Percentiles rank a stretch among this genome's conserved stretches.
Conservation (phyloP, 2,888 invertebrate species). For the Tanypteryx hageni region DNA sequence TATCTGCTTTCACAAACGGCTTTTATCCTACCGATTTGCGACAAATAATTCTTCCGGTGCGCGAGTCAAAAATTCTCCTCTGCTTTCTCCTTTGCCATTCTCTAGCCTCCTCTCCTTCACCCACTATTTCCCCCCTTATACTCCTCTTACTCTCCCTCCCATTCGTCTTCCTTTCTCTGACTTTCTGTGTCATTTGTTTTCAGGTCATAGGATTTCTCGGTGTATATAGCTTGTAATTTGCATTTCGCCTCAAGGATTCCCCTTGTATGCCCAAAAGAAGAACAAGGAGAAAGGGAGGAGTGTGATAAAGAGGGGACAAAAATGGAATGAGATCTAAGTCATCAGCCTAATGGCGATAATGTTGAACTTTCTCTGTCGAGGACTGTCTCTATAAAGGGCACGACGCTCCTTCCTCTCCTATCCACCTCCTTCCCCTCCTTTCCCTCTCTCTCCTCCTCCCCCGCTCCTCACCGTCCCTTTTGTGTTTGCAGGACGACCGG, state of each 20-base stretch:
- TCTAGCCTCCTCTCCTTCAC: too few species aligned
- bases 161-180: not conserved
- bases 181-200: conserved; percentile 39
- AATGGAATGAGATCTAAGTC: conserved; percentile 50
- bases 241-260: conserved; percentile 40
- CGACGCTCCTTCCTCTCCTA: not conserved
- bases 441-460: not conserved
- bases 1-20: not conserved
- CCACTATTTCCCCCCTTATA: not conserved
- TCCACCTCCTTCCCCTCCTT: not conserved
- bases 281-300: not conserved
- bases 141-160: not conserved
- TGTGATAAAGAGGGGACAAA: not conserved
- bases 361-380: conserved; percentile 57
- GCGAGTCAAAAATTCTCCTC: not conserved
- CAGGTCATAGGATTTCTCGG: conserved; percentile 55
- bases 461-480: not conserved
- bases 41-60: conserved; percentile 15
- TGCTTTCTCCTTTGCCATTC: not conserved
- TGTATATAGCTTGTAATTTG: conserved; percentile 58
- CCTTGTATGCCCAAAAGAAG: not conserved
- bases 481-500: conserved; percentile 6
- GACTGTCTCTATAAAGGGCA: not conserved
- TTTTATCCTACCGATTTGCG: conserved; percentile 12
- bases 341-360: conserved; percentile 59